Conservation (phyloP, 2,797 vertebrate genomes). For the Sebastes elongatus region DNA sequence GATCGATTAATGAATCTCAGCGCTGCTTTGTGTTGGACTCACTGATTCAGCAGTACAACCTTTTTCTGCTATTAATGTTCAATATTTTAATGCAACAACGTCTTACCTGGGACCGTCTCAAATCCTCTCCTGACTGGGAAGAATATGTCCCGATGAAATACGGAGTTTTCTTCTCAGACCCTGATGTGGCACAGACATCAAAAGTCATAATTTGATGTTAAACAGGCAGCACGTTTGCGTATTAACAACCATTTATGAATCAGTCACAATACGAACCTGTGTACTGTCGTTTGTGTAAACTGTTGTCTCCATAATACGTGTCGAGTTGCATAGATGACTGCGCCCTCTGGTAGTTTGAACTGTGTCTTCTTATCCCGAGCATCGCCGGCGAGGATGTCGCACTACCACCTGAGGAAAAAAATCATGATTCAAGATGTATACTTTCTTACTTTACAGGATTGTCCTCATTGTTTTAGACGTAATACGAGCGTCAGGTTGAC, state of each 20-base stretch:
- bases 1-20: not conserved
- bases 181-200: conserved; percentile 63
- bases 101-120: conserved; percentile 90
- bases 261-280: conserved; percentile 82
- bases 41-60: not conserved
- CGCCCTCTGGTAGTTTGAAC: conserved; percentile 91
- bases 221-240: not conserved
- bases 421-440: not conserved
- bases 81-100: not conserved
- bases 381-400: conserved; percentile 96
- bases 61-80: not conserved
- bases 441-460: not conserved
- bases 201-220: not conserved
- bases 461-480: not conserved
- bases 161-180: conserved; percentile 93
- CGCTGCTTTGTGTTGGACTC: not conserved
- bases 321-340: conserved; percentile 98
- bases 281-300: conserved; percentile 89
- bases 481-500: not conserved
- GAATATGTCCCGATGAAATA: conserved; percentile 97
- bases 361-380: conserved; percentile 92
- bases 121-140: conserved; percentile 93
- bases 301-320: conserved; percentile 91
- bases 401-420: conserved; percentile 86
- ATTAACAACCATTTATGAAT: too few relatives aligned